Evolutionary conservation across 2,797 vertebrate species (phyloP).

Genomic region (Calcarius lapponicus): DNA sequence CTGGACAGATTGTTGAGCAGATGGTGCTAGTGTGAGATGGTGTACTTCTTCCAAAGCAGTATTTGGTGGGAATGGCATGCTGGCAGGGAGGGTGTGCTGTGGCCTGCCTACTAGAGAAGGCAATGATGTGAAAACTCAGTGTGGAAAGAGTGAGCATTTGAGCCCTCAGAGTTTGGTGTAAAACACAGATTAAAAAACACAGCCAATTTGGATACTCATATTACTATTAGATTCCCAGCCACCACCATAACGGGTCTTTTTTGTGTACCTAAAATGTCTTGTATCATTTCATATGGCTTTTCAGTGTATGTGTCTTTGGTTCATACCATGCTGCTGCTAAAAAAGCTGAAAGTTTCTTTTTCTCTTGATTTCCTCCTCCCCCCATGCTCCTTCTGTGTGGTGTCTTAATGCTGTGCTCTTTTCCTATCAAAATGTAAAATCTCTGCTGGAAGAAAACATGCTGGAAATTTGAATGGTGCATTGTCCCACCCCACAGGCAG

Average conservation of each 20-base stretch:
- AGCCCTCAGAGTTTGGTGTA: background rate
- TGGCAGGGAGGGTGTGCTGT: background rate
- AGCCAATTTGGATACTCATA: background rate
- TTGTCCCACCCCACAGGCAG: background rate
- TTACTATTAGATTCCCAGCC: background rate
- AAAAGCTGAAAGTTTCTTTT: background rate
- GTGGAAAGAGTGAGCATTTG: background rate
- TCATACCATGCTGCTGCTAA: background rate
- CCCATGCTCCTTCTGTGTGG: background rate
- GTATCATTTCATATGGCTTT: background rate
- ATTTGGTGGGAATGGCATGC: background rate
- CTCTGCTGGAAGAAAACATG: background rate
- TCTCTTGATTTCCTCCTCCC: background rate
- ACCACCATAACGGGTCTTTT: background rate
- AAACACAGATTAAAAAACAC: background rate
- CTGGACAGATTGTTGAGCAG: background rate
- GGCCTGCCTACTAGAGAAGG: background rate
- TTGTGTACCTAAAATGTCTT: background rate
- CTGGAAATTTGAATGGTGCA: background rate
- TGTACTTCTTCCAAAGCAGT: background rate
- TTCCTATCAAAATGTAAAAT: slow-evolving; percentile 15
- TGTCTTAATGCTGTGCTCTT: background rate
- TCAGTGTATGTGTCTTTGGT: background rate
- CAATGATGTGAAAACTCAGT: background rate
- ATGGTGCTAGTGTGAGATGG: background rate